Evolutionary conservation across 35 echinoderm and acorn worm species (phyloP), one percentile per base, ranked within the genome.

Genomic region (Anneissia japonica): DNA sequence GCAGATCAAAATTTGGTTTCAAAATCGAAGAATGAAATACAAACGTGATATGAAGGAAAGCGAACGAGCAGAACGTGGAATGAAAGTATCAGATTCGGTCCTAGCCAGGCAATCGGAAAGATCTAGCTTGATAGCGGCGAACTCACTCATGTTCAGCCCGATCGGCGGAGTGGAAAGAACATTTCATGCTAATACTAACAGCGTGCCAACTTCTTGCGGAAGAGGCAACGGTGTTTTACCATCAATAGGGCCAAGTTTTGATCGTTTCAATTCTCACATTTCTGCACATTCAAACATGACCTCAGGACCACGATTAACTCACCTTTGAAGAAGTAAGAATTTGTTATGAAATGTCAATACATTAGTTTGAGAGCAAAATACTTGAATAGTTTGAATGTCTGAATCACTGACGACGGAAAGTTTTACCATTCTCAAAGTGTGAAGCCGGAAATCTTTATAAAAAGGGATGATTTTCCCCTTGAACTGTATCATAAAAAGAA

Each of bases 1-100:
- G 36, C 95, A 97, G 64, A 93, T 97, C 55, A 97, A 97, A 91
- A 97, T 97, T 76, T 97, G 95, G 95, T 97, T 97, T 39, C 95
- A 97, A 85, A 97, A 97, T 36, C 85, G 95, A 39, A 80, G 95
- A 30, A 97, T 97, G 95, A 97, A 97, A 76, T 86, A 89, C 37
- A 97, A 97, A 76, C 90, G 90, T 30, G 95, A 97, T 26, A 64
- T 64, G 51, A 64, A 64, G 26, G 51, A 64, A 64, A 64, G 51
- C 26, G 51, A 64, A 23, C 51, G 51, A 23, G 51, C 51, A 9
- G 51, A 64, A 23, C 51, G 51, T 12, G 51, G 51, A 23, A 64
- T 64, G 51, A 64, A 64, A 23, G 51, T 64, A 12, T 64, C 51
- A 3, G 51, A 64, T 64, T 64, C 51, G 19, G 51, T 64, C 11